Conservation (phyloP, 2,113 vertebrate species). For the Empidonax traillii region DNA sequence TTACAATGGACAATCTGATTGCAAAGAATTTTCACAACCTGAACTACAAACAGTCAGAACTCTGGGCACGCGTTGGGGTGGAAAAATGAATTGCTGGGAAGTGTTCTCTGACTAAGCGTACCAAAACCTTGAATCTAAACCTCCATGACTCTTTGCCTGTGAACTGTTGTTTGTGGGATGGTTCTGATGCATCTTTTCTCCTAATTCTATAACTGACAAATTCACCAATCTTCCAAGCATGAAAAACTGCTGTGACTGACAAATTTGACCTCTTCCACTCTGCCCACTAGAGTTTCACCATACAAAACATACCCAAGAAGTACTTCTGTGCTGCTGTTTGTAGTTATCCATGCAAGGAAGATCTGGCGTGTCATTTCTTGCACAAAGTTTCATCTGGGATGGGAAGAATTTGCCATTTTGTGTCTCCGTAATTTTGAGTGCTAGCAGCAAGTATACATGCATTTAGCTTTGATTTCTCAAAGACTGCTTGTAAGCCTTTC, state of each 20-base stretch:
- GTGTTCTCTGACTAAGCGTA: not conserved
- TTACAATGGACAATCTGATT: not conserved
- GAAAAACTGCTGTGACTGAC: not conserved
- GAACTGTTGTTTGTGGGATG: not conserved
- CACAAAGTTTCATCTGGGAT: not conserved
- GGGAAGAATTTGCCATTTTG: not conserved
- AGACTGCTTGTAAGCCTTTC: not conserved
- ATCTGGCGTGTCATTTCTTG: not conserved
- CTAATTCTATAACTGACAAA: not conserved
- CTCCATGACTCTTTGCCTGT: not conserved
- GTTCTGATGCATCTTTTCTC: not conserved
- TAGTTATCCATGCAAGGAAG: not conserved
- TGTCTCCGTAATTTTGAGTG: not conserved
- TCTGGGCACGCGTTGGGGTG: fast-evolving
- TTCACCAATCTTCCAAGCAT: not conserved
- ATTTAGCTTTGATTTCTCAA: not conserved
- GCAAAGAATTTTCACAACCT: not conserved
- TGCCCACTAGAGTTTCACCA: not conserved
- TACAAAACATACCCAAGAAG: not conserved
- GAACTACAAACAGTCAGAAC: not conserved
- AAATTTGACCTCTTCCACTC: not conserved
- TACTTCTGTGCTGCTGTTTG: not conserved
- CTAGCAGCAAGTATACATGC: not conserved
- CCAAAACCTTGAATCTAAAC: not conserved
- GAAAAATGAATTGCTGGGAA: not conserved